Percentiles rank a stretch among this genome's conserved stretches.
Conservation (phyloP, 2,113 vertebrate species). For the Nothobranchius furzeri region DNA sequence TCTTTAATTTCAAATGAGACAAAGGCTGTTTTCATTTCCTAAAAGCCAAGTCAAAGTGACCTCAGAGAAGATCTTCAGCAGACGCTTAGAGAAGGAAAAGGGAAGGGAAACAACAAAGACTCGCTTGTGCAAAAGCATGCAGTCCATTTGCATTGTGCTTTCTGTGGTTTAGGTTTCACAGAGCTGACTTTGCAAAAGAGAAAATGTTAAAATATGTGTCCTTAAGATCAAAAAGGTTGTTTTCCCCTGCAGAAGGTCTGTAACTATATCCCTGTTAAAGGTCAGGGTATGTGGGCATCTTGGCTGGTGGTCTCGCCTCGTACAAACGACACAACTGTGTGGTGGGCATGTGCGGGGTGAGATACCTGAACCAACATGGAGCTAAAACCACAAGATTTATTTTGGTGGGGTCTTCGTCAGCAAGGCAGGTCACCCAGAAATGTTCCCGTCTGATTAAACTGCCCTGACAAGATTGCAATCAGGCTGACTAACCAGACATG, state of each 20-base stretch:
- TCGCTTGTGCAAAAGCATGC: slow-evolving; percentile 46
- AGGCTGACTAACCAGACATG: too few species aligned
- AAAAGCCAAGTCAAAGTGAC: too few species aligned
- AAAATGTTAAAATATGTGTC: slow-evolving; percentile 37
- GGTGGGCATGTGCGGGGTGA: not conserved
- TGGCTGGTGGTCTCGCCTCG: not conserved
- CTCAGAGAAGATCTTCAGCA: too few species aligned
- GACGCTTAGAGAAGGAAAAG: too few species aligned
- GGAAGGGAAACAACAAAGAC: slow-evolving; percentile 47
- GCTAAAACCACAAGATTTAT: not conserved
- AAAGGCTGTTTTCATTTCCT: too few species aligned
- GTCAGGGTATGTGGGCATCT: not conserved
- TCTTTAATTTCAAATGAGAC: too few species aligned
- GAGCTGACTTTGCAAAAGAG: slow-evolving; percentile 24
- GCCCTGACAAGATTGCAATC: too few species aligned
- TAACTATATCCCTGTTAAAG: not conserved
- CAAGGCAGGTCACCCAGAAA: too few species aligned
- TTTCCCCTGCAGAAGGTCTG: not conserved
- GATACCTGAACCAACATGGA: not conserved
- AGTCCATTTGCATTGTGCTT: slow-evolving; percentile 24
- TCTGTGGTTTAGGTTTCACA: slow-evolving; percentile 44
- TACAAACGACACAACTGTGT: slow-evolving; percentile 6
- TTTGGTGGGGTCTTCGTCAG: too few species aligned
- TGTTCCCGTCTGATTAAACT: too few species aligned
- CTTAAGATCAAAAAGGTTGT: slow-evolving; percentile 26